A percentile compares a stretch with the other conserved stretches of the same genome.
phyloP scores from a whole-genome alignment of 2,797 vertebrate species.

The Pseudochromis fuscus region DNA sequence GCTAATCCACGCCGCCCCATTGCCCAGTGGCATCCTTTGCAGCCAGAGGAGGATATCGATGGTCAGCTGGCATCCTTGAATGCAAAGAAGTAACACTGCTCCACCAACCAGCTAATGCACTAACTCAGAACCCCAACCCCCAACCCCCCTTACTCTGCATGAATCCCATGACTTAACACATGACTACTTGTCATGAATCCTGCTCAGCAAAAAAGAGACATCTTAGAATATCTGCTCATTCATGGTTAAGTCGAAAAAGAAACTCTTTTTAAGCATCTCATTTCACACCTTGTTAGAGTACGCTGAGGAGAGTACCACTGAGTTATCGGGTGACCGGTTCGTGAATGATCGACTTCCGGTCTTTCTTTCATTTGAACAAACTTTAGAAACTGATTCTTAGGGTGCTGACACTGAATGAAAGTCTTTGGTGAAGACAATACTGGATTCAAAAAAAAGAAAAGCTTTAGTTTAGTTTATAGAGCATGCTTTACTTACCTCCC shows the following conservation, averaged over 20 bases:
- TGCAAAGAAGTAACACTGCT: slow-evolving; percentile 91
- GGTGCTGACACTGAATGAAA: slow-evolving; percentile 68
- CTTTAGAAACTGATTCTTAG: slow-evolving; percentile 71
- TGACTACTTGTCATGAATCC: slow-evolving; percentile 71
- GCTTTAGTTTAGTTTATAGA: slow-evolving; percentile 78
- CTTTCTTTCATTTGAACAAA: slow-evolving; percentile 68
- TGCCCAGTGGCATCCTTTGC: slow-evolving; percentile 97
- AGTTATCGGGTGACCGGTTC: slow-evolving; percentile 55
- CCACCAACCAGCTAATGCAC: slow-evolving; percentile 74
- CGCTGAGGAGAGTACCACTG: slow-evolving; percentile 57
- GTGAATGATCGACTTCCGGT: slow-evolving; percentile 62
- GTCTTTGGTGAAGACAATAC: slow-evolving; percentile 55
- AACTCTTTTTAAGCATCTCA: slow-evolving; percentile 69
- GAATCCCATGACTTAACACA: slow-evolving; percentile 78
- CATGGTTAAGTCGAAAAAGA: slow-evolving; percentile 59
- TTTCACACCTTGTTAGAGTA: slow-evolving; percentile 63
- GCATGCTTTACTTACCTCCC: slow-evolving; percentile 78
- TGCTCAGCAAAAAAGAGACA: slow-evolving; percentile 78
- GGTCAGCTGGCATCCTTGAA: slow-evolving; percentile 87
- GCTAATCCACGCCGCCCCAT: slow-evolving; percentile 96
- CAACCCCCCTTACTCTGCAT: slow-evolving; percentile 82
- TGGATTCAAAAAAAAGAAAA: slow-evolving; percentile 64
- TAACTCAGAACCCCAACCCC: slow-evolving; percentile 71
- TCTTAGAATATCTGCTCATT: slow-evolving; percentile 72
- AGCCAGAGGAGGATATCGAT: slow-evolving; percentile 97